These are phyloP conservation scores for Drosophila affinis DNA, from an alignment of 2,888 invertebrate species.

Conservation along the genomic window DNA sequence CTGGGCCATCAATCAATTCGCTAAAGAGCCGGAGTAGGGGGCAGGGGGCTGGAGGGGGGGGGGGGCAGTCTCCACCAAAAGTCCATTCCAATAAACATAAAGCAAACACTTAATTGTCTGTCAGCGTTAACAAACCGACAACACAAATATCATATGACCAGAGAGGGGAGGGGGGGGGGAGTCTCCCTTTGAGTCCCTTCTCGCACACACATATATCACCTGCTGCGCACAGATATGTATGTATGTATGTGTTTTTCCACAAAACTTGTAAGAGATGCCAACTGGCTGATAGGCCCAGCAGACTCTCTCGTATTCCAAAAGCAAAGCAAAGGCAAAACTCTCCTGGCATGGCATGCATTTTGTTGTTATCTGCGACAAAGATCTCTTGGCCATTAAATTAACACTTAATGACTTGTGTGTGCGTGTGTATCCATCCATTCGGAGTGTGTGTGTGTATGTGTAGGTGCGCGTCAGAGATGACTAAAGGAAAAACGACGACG, in stretches of 20 bases:
- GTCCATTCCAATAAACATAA: slow-evolving; percentile 80
- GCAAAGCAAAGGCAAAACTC: slow-evolving; percentile 28
- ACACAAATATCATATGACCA: slow-evolving; percentile 78
- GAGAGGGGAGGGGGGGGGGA: not conserved
- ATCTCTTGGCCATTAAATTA: slow-evolving; percentile 81
- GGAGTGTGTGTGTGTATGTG: slow-evolving; percentile 45
- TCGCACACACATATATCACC: slow-evolving; percentile 72
- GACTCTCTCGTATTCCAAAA: not conserved
- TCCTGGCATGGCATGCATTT: slow-evolving; percentile 36
- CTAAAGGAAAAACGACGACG: slow-evolving; percentile 28
- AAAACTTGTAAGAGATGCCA: slow-evolving; percentile 77
- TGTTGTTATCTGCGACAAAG: slow-evolving; percentile 76
- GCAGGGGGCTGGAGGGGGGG: slow-evolving; percentile 21
- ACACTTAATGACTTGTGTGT: slow-evolving; percentile 79
- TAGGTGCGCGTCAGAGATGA: slow-evolving; percentile 61
- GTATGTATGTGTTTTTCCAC: slow-evolving; percentile 61
- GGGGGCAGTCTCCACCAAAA: slow-evolving; percentile 25
- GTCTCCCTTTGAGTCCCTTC: slow-evolving; percentile 8
- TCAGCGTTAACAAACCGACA: slow-evolving; percentile 80
- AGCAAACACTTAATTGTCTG: slow-evolving; percentile 80
- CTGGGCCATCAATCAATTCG: slow-evolving; percentile 75
- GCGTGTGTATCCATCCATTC: slow-evolving; percentile 14
- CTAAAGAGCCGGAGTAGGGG: slow-evolving; percentile 61
- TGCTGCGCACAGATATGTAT: slow-evolving; percentile 69
- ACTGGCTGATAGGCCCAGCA: slow-evolving; percentile 56